Conservation (phyloP, 2,797 vertebrate genomes). For the Xenopus petersii region DNA sequence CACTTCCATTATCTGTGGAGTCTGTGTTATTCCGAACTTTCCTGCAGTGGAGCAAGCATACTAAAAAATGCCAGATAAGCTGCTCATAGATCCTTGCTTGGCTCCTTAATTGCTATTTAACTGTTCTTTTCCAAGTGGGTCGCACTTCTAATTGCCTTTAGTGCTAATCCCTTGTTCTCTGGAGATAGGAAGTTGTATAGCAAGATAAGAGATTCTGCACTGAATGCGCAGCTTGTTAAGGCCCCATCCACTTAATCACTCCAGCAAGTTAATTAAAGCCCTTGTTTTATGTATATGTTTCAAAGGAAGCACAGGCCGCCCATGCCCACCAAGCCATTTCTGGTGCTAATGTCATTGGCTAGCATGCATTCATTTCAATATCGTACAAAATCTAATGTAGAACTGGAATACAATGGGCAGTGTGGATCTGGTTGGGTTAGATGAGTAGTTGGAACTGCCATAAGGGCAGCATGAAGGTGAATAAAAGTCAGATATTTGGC, state of each 20-base stretch:
- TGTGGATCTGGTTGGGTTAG: too few species aligned
- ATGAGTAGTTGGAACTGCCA: too few species aligned
- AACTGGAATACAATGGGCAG: too few species aligned
- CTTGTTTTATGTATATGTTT: constrained; percentile 17
- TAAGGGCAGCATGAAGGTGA: too few species aligned
- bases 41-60: neutral
- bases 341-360: neutral
- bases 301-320: neutral
- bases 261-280: constrained; percentile 6
- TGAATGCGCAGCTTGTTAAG: constrained; percentile 9
- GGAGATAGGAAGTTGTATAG: neutral
- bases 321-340: neutral
- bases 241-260: constrained; percentile 7
- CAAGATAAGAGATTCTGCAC: constrained; percentile 16
- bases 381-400: too few species aligned
- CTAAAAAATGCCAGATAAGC: constrained; percentile 10
- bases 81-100: neutral
- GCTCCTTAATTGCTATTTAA: constrained; percentile 11
- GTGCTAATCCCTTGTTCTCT: constrained; percentile 4
- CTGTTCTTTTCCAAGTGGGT: neutral
- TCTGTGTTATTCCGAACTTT: neutral
- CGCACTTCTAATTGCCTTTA: constrained; percentile 15
- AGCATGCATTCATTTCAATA: neutral
- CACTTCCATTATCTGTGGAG: neutral
- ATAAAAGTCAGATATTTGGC: too few species aligned